Evolutionary conservation across 2,888 invertebrate species (phyloP), one percentile per base, ranked within the genome.

Genomic region (Capitulum mitella): DNA sequence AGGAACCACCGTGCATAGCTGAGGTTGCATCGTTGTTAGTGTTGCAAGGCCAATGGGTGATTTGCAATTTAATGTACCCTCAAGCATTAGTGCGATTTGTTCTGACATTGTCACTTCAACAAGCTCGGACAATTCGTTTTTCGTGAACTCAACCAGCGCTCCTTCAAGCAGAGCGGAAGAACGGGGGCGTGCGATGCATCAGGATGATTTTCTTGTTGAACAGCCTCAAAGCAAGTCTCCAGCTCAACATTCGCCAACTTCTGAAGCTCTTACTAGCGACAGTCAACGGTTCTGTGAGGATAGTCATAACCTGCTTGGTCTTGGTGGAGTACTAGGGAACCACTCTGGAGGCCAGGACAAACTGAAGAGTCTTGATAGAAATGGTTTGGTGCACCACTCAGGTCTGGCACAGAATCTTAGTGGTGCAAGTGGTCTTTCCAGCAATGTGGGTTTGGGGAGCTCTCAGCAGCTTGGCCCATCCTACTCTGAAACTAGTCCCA

Each of bases 51-150:
- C 43, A 46, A 75, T 75, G 75, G 75, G 75, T 46, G 75, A 75
- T 75, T 75, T 75, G 75, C 75, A 75, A 46, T 75, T 75, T 32
- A 75, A 75, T 75, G 75, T 75, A 1, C 29, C 75, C 19, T 29
- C 43, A 29, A 40, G 26, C 40, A 75, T 46, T 26, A 46, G 75
- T 46, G 32, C 29, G 29, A 32, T 46, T 14, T 75, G 75, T 29
- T 46, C 75, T 3, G 75, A 75, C 12, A 46, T 75, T 29, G 14
- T 10, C 10, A 14, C 75, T 29, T 3, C 75, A 43, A 14, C 75
- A 16, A 19, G 29, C 3, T 75, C 75, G 75, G 40, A 46, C 29
- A 29, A 6, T 3, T 75, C 75, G 8, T 75, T 75, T 46, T 75
- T 46, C 32, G 19, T 46, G 32, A 75, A 26, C 29, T 75, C 75